Base-by-base conservation (phyloP, 2,888 invertebrate species). In the Enoplolaimus lenunculus region DNA sequence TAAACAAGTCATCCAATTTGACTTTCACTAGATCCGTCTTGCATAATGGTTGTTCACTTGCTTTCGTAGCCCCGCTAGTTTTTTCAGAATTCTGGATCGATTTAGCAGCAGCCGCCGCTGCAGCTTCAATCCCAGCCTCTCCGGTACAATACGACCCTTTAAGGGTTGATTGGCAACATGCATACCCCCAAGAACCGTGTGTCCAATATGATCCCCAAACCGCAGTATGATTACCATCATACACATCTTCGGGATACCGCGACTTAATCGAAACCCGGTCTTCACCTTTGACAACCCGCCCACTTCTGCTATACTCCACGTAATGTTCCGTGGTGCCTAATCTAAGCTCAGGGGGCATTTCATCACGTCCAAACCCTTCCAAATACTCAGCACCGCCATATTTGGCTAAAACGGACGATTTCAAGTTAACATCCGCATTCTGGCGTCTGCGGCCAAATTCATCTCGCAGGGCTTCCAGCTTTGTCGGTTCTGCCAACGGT, bases 181-280 rank as follows among this genome's bases (percentile, higher is more conserved):
- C 89, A 83, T 88, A 98, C 0, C 97, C 98, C 98, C 98, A 99
- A 73, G 87, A 86, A 0, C 93, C 93, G 68, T 88, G 87, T 75
- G 86, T 86, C 95, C 97, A 99, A 81, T 86, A 94, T 0, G 95
- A 95, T 1, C 98, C 98, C 90, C 91, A 98, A 2, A 97, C 90
- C 0, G 89, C 87, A 0, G 89, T 90, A 81, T 98, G 98, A 82
- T 98, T 98, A 80, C 91, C 91, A 3, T 89, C 87, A 75, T 88
- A 86, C 28, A 90, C 87, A 81, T 98, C 95, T 82, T 98, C 98
- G 79, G 93, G 93, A 81, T 94, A 98, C 78, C 89, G 89, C 26
- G 86, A 92, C 82, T 88, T 86, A 3, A 93, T 87, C 0, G 89
- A 85, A 73, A 89, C 88, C 77, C 91, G 90, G 80, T 97, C 95